Base-by-base conservation (phyloP, 92 coral and sea anemone species). In the Epizoanthus rinbou region DNA sequence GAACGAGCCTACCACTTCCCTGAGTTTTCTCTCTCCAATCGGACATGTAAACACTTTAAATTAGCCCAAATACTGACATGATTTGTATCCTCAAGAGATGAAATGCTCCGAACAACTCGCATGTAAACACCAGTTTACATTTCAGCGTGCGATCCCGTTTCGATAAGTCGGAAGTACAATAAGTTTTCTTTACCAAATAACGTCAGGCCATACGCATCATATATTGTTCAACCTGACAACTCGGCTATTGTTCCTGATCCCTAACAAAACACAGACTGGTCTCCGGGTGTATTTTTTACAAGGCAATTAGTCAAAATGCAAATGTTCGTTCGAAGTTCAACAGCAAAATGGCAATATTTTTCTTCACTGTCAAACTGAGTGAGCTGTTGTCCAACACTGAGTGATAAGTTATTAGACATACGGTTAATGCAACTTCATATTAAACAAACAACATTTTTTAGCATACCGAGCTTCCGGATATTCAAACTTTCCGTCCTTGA, bases 171-270 rank as follows among this genome's bases (percentile, higher is more conserved):
- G 69, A 62, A 41, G 57, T 62, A 63, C 24, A 78, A 24, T 39
- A 56, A 69, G 74, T 88, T 79, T 89, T 81, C 76, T 85, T 80
- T 80, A 39, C 62, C 22, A 35, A 65, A n/a, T 7, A 85, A 82
- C 81, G 91, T 80, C 92, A 89, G 75, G 81, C 68, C 83, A 88
- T 85, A 80, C 74, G 78, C n/a, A 80, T 78, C 80, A 47, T 80
- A 85, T 80, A 80, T 85, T 89, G 89, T 85, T 81, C 87, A 85
- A 58, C 33, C 11, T 89, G 86, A 89, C 91, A 85, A 89, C 68
- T 72, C 53, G 56, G 43, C 64, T 75, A 85, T 89, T 81, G 87
- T 89, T 73, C 45, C 58, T 43, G 73, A 71, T 28, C 64, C 76
- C 75, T 41, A 60, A 41, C 66, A 70, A 80, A 89, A 89, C 92